Evolutionary conservation across 2,113 vertebrate genomes (phyloP).

Genomic region (Nibea coibor): DNA sequence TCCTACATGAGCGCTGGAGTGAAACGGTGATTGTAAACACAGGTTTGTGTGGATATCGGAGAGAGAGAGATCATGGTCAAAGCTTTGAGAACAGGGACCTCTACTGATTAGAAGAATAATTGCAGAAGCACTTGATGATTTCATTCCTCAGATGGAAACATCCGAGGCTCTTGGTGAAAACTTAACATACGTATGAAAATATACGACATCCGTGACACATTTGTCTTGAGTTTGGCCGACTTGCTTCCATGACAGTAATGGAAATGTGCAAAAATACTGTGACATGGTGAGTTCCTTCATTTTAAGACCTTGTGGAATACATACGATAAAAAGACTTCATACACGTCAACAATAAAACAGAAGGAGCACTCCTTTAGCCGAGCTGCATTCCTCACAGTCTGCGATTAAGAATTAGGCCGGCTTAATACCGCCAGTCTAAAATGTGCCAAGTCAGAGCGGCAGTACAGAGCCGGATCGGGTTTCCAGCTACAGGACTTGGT

Average conservation of each 20-base stretch:
- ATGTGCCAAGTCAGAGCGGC: not conserved
- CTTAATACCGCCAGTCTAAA: not conserved
- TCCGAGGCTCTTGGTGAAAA: not conserved
- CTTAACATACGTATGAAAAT: not conserved
- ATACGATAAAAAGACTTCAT: not conserved
- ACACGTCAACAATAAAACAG: not conserved
- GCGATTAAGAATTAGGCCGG: not conserved
- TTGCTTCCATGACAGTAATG: not conserved
- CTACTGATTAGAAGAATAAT: conserved; percentile 43
- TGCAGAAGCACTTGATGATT: conserved; percentile 35
- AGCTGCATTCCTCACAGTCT: conserved; percentile 16
- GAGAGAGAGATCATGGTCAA: not conserved
- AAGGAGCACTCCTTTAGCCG: not conserved
- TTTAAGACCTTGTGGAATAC: not conserved
- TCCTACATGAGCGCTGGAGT: conserved; percentile 7
- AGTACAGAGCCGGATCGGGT: not conserved
- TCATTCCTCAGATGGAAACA: not conserved
- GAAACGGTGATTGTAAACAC: conserved; percentile 26
- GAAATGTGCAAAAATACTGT: conserved; percentile 39
- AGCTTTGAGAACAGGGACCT: conserved; percentile 52
- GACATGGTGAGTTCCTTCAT: conserved; percentile 3
- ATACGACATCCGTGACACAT: not conserved
- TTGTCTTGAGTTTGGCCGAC: not conserved
- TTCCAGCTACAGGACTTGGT: not conserved
- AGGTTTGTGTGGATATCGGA: not conserved